Percentiles rank a stretch among this genome's conserved stretches.
These are phyloP conservation scores for Drosophila orosa DNA, from an alignment of 1,140 invertebrate genomes.

Conservation along the genomic window DNA sequence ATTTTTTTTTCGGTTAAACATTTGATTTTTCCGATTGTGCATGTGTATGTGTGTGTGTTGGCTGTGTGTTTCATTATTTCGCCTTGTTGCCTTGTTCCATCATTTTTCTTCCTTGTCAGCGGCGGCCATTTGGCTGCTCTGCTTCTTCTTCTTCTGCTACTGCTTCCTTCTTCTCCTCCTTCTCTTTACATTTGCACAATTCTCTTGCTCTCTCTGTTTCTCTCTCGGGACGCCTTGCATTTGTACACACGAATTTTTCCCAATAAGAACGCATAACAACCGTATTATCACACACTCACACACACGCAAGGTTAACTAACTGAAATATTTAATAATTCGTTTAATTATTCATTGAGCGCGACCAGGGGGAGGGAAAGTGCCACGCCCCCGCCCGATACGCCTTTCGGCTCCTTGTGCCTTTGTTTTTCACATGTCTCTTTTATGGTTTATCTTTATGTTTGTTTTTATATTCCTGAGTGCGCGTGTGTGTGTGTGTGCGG, in stretches of 20 bases:
- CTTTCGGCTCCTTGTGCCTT: constrained; percentile 57
- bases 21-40: constrained; percentile 39
- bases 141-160: constrained; percentile 54
- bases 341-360: constrained; percentile 21
- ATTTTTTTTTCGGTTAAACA: constrained; percentile 40
- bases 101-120: constrained; percentile 75
- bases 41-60: constrained; percentile 7
- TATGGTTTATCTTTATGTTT: constrained; percentile 81
- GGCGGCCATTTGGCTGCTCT: constrained; percentile 69
- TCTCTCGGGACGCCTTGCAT: constrained; percentile 57
- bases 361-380: constrained; percentile 13
- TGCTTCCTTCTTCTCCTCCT: constrained; percentile 23
- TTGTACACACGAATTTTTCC: constrained; percentile 75
- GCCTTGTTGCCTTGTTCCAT: constrained; percentile 65
- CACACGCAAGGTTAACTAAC: constrained; percentile 22
- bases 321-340: constrained; percentile 27
- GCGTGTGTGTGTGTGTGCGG: constrained; percentile 20
- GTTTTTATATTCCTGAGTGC: constrained; percentile 59
- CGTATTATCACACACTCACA: constrained; percentile 23
- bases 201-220: constrained; percentile 31
- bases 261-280: constrained; percentile 65
- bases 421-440: constrained; percentile 77
- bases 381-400: constrained; percentile 55
- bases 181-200: constrained; percentile 44
- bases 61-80: constrained; percentile 61